Percentiles rank a stretch among this genome's conserved stretches.
Conservation (phyloP, 2,888 invertebrate genomes). For the Folsomia candida region DNA sequence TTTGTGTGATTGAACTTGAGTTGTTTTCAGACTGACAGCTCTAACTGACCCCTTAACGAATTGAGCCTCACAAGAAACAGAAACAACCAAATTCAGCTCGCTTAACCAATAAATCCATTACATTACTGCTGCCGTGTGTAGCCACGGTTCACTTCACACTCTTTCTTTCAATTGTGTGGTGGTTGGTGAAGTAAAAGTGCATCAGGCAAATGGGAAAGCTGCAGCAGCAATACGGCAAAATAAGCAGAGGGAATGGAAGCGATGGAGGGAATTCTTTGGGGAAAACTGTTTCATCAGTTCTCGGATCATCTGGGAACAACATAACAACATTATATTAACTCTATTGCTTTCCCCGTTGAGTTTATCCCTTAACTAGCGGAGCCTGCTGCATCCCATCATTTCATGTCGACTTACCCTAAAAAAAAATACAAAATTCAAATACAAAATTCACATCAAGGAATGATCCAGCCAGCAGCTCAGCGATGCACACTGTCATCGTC, state of each 20-base stretch:
- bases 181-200: neutral
- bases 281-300: conserved; percentile 38
- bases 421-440: too few species aligned
- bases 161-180: neutral
- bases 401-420: too few species aligned
- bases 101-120: conserved; percentile 38
- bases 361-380: neutral
- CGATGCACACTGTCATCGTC: neutral
- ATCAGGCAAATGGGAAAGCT: conserved; percentile 11
- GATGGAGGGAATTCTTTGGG: conserved; percentile 28
- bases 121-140: neutral
- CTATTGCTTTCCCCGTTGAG: neutral
- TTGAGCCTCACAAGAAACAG: neutral
- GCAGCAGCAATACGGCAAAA: conserved; percentile 9
- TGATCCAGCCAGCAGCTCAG: neutral
- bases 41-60: neutral
- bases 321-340: conserved; percentile 33
- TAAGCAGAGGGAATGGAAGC: conserved; percentile 19
- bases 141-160: conserved; percentile 13
- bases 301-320: conserved; percentile 13
- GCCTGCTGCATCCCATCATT: neutral
- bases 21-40: neutral
- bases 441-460: too few species aligned
- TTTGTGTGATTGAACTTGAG: too few species aligned
- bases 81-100: conserved; percentile 16